These are phyloP conservation scores for Dolichopus griseipennis DNA, from an alignment of 2,888 invertebrate genomes.

Conservation along the genomic window DNA sequence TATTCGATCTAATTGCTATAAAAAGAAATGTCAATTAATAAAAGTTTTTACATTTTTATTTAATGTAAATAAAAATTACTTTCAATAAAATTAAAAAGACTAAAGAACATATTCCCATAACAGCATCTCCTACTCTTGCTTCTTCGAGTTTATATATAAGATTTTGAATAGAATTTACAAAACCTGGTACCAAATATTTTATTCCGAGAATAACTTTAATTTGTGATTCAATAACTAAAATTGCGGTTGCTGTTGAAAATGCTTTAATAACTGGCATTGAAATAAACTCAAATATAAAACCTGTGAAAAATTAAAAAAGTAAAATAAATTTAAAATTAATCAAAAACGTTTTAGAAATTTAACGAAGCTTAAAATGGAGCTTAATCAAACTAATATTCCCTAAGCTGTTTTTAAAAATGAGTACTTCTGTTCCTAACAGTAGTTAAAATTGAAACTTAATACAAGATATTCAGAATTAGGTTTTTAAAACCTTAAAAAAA, in stretches of 20 bases:
- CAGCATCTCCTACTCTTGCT: conserved; percentile 54
- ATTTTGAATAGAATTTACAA: conserved; percentile 52
- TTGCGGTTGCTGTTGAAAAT: conserved; percentile 78
- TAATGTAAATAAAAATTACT: conserved; percentile 44
- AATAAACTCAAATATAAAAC: conserved; percentile 77
- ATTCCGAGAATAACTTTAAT: conserved; percentile 67
- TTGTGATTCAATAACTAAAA: conserved; percentile 70
- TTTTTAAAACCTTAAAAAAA: too few species aligned
- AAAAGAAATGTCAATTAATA: conserved; percentile 18
- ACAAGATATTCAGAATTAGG: too few species aligned
- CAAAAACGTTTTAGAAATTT: too few species aligned
- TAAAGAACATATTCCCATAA: conserved; percentile 59
- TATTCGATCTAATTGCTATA: conserved; percentile 56
- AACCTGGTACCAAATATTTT: conserved; percentile 59
- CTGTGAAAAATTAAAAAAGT: conserved; percentile 41
- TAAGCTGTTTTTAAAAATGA: too few species aligned
- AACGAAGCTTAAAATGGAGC: too few species aligned
- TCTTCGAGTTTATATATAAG: conserved; percentile 48
- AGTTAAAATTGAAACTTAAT: too few species aligned
- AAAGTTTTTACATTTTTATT: conserved; percentile 4
- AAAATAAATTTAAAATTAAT: too few species aligned
- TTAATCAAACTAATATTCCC: too few species aligned
- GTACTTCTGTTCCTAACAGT: too few species aligned
- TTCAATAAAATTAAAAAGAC: conserved; percentile 56
- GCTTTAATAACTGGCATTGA: conserved; percentile 76